These are phyloP conservation scores for Hippopotamyrus pictus DNA, from an alignment of 2,797 vertebrate species.

Conservation along the genomic window DNA sequence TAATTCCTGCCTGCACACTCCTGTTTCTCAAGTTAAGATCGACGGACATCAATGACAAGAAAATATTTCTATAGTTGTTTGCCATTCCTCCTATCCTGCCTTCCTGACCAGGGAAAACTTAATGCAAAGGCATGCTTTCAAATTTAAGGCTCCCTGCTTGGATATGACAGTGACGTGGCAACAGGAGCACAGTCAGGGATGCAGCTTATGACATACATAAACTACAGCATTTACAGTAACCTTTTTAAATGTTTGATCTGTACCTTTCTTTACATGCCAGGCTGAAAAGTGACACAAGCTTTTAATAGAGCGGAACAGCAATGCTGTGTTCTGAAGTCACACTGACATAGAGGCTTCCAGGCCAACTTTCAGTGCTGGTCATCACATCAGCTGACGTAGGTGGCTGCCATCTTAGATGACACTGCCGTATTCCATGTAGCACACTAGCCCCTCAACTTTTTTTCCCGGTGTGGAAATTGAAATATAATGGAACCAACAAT, in stretches of 20 bases:
- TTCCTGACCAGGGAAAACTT: background rate
- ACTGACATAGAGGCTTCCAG: background rate
- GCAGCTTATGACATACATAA: background rate
- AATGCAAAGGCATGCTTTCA: background rate
- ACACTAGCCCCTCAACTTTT: background rate
- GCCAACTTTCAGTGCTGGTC: background rate
- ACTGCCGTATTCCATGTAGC: background rate
- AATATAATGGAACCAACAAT: slow-evolving; percentile 32
- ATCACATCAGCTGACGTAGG: background rate
- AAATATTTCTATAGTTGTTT: background rate
- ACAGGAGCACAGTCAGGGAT: background rate
- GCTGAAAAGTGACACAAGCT: background rate
- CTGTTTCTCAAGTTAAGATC: background rate
- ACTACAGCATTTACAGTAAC: background rate
- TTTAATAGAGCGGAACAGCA: background rate
- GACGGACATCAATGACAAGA: background rate
- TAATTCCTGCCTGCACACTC: background rate
- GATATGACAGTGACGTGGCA: background rate
- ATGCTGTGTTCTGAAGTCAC: background rate
- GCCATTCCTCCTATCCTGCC: background rate
- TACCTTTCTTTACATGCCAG: background rate
- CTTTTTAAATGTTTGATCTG: background rate
- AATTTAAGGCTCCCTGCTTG: background rate
- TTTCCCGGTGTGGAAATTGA: background rate
- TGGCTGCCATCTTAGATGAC: background rate